phyloP scores from a whole-genome alignment of 1,140 invertebrate genomes.

The Pachypsylla venusta region DNA sequence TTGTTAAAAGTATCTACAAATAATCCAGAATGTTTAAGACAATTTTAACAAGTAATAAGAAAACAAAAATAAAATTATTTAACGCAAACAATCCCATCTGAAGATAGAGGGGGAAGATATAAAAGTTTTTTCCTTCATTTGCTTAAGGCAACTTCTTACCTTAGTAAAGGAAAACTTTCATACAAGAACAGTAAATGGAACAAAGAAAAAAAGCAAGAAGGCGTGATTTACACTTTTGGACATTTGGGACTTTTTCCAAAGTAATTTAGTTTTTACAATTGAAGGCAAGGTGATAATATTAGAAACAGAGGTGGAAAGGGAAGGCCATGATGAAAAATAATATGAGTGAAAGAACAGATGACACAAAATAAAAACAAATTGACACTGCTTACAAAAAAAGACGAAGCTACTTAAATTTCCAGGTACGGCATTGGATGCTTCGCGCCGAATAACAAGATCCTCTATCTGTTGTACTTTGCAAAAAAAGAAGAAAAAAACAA shows the following conservation, averaged over 20 bases:
- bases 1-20: too few relatives aligned
- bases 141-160: neutral
- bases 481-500: too few relatives aligned
- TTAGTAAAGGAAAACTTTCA: constrained; percentile 1
- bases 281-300: constrained; percentile 2
- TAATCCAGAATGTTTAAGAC: too few relatives aligned
- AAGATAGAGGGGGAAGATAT: neutral
- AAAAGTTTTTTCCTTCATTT: neutral
- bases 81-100: neutral
- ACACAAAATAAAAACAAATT: too few relatives aligned
- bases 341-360: neutral
- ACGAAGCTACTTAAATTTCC: too few relatives aligned
- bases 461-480: too few relatives aligned
- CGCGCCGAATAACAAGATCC: too few relatives aligned
- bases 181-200: neutral
- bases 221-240: constrained; percentile 3
- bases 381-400: too few relatives aligned
- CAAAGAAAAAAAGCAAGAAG: neutral
- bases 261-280: constrained; percentile 4
- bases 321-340: neutral
- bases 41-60: too few relatives aligned
- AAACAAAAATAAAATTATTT: constrained; percentile 2
- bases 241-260: constrained; percentile 3
- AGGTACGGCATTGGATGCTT: too few relatives aligned
- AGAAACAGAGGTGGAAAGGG: neutral